phyloP scores from a whole-genome alignment of 2,888 invertebrate genomes.

The Lepeophtheirus nordmannii region DNA sequence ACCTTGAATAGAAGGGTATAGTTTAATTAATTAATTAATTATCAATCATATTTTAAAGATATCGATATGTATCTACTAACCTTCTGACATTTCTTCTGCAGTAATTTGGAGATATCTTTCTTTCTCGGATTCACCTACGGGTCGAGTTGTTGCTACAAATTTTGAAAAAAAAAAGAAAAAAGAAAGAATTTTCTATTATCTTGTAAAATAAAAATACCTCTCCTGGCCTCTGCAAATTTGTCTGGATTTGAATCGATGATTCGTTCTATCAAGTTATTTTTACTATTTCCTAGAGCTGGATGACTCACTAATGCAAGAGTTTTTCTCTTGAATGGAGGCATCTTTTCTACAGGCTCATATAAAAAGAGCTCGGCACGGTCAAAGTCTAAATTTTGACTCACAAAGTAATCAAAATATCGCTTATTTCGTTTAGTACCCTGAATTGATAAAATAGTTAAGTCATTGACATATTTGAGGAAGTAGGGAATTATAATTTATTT shows the following conservation, averaged over 20 bases:
- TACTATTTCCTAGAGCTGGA: neutral
- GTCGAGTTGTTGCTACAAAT: neutral
- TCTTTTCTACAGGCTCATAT: slow-evolving; percentile 23
- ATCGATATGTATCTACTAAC: neutral
- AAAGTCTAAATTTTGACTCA: slow-evolving; percentile 20
- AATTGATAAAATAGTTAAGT: neutral
- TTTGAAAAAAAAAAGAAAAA: neutral
- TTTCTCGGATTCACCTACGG: neutral
- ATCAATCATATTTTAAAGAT: no score
- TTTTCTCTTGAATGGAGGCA: slow-evolving; percentile 23
- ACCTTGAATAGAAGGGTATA: neutral
- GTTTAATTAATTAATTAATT: no score
- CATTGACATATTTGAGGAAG: neutral
- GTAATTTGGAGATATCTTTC: neutral
- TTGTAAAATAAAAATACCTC: neutral
- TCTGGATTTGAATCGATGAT: slow-evolving; percentile 14
- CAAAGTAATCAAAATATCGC: slow-evolving; percentile 12
- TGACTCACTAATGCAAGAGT: slow-evolving; percentile 14
- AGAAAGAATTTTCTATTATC: neutral
- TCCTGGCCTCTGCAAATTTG: neutral
- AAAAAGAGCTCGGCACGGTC: slow-evolving; percentile 18
- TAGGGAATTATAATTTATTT: neutral
- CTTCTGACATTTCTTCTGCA: slow-evolving; percentile 2
- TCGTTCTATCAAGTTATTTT: slow-evolving; percentile 9
- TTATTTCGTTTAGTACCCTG: slow-evolving; percentile 13